phyloP scores from a whole-genome alignment of 2,797 vertebrate species.

The Acanthiza pusilla region DNA sequence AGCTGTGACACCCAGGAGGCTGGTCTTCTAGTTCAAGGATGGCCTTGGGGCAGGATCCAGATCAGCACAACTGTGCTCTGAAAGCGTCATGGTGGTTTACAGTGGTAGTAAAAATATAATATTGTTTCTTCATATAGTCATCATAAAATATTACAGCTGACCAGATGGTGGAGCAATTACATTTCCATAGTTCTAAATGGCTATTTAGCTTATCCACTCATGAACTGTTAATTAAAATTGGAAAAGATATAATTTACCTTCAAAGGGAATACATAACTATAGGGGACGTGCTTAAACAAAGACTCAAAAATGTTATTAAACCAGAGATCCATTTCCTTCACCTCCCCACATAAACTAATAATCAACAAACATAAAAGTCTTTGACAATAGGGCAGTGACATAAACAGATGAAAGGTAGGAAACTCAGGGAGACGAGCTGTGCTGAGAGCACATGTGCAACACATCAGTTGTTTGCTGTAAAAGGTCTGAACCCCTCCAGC shows the following conservation, averaged over 20 bases:
- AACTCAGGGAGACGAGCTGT: not conserved
- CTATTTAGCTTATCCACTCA: constrained; percentile 65
- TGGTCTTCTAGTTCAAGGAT: not conserved
- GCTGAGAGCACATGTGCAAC: not conserved
- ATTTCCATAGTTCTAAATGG: constrained; percentile 72
- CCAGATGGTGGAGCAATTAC: constrained; percentile 82
- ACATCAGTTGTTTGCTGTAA: not conserved
- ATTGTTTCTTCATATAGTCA: constrained; percentile 46
- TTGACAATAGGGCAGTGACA: not conserved
- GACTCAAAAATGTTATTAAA: not conserved
- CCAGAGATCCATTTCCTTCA: constrained; percentile 8
- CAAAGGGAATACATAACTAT: constrained; percentile 15
- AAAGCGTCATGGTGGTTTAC: constrained; percentile 13
- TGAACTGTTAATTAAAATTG: constrained; percentile 62
- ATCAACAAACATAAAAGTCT: not conserved
- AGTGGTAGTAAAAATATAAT: not conserved
- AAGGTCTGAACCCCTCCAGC: not conserved
- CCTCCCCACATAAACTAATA: not conserved
- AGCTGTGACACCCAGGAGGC: not conserved
- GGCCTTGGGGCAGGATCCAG: not conserved
- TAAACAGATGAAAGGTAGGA: not conserved
- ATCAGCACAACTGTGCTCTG: not conserved
- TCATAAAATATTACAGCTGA: constrained; percentile 76
- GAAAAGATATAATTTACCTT: constrained; percentile 32
- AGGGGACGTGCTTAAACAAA: not conserved